These are phyloP conservation scores for Drosophila mimica DNA, from an alignment of 2,888 invertebrate genomes.

Conservation along the genomic window DNA sequence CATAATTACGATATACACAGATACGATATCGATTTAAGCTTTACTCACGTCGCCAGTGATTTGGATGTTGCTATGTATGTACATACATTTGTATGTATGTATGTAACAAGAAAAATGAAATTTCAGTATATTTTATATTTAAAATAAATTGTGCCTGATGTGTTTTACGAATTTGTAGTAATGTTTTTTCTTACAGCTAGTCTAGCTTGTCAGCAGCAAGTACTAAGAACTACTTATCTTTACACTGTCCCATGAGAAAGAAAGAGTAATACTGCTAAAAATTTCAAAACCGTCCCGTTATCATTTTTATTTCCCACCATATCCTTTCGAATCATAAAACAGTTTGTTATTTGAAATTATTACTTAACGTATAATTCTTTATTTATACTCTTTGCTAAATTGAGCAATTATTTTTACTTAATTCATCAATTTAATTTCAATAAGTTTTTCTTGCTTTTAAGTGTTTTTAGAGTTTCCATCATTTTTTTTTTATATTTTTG, in stretches of 20 bases:
- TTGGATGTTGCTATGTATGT: not conserved
- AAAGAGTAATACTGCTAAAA: not conserved
- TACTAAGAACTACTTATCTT: not conserved
- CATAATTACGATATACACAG: not conserved
- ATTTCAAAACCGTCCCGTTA: not conserved
- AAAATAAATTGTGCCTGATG: not conserved
- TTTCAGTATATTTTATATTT: not conserved
- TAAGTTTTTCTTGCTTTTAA: conserved; percentile 67
- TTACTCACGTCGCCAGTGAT: not conserved
- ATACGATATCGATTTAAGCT: not conserved
- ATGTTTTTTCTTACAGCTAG: not conserved
- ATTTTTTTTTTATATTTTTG: conserved; percentile 49
- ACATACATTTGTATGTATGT: too few relatives aligned
- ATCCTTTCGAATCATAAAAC: conserved; percentile 9
- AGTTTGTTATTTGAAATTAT: conserved; percentile 66
- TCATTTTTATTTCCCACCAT: not conserved
- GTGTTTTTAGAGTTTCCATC: conserved; percentile 61
- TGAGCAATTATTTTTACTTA: conserved; percentile 84
- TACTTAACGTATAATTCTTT: conserved; percentile 85
- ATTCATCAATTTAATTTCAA: conserved; percentile 74
- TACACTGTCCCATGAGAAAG: not conserved
- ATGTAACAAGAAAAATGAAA: not conserved
- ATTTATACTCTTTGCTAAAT: conserved; percentile 84
- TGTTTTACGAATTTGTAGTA: not conserved
- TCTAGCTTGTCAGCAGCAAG: not conserved